phyloP scores from a whole-genome alignment of 2,888 invertebrate species.

The Lepeophtheirus nordmannii region DNA sequence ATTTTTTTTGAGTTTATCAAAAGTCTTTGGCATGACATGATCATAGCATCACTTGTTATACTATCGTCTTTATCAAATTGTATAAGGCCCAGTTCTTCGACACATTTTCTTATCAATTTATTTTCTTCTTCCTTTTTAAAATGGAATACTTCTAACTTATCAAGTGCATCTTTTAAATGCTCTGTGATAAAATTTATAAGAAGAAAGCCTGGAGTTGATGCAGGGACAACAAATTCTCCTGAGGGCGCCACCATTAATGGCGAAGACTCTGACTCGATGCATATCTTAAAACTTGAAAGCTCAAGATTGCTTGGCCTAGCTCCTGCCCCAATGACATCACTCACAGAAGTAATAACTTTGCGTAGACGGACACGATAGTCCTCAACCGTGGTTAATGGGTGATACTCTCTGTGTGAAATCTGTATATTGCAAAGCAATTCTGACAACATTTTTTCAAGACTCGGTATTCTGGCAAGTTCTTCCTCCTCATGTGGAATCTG shows the following conservation, averaged over 20 bases:
- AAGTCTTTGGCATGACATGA: slow-evolving; percentile 58
- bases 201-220: slow-evolving; percentile 71
- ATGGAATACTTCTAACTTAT: slow-evolving; percentile 39
- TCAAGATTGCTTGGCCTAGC: slow-evolving; percentile 45
- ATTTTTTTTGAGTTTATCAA: slow-evolving; percentile 38
- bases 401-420: slow-evolving; percentile 4
- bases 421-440: slow-evolving; percentile 1
- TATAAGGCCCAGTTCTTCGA: slow-evolving; percentile 47
- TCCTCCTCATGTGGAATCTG: slow-evolving; percentile 7
- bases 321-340: slow-evolving; percentile 50
- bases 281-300: slow-evolving; percentile 10
- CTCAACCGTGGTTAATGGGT: slow-evolving; percentile 12
- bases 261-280: slow-evolving; percentile 59
- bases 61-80: slow-evolving; percentile 76
- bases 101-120: slow-evolving; percentile 50
- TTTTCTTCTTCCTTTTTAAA: slow-evolving; percentile 40
- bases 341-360: slow-evolving; percentile 65
- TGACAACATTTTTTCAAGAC: slow-evolving; percentile 8
- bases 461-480: slow-evolving; percentile 3
- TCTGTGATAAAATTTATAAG: slow-evolving; percentile 64
- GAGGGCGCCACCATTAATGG: slow-evolving; percentile 82
- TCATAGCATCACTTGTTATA: slow-evolving; percentile 76
- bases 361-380: slow-evolving; percentile 30
- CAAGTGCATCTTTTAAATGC: slow-evolving; percentile 55
- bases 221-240: slow-evolving; percentile 79